Conservation (phyloP, 23 tunicate genomes). For the Trididemnum miniatum region DNA sequence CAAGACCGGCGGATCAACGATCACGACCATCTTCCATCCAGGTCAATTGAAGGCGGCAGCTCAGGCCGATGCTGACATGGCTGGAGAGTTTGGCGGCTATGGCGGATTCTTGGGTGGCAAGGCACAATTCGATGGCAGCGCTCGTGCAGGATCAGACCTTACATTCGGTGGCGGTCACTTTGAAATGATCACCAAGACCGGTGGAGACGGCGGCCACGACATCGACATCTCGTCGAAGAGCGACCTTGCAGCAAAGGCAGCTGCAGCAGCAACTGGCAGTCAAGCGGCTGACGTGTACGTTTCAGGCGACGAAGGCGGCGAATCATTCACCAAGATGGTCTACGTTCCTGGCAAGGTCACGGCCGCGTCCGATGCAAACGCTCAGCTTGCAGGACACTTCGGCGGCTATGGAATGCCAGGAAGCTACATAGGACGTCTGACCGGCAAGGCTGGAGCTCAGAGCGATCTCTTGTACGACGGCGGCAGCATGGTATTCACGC, state of each 20-base stretch:
- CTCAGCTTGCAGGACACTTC: constrained; percentile 2
- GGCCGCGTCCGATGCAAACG: constrained; percentile 9
- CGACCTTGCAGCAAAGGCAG: constrained; percentile 11
- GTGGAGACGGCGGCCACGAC: not conserved
- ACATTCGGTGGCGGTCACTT: not conserved
- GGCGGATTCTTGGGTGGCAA: constrained; percentile 19
- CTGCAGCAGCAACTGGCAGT: constrained; percentile 19
- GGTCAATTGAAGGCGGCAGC: constrained; percentile 4
- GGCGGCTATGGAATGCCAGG: constrained; percentile 5
- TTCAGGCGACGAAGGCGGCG: not conserved
- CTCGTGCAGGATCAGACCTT: not conserved
- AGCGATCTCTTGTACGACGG: constrained; percentile 5
- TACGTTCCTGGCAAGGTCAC: constrained; percentile 6
- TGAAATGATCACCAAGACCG: constrained; percentile 20
- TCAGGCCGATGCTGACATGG: not conserved
- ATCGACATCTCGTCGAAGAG: constrained; percentile 5
- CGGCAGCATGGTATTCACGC: not conserved
- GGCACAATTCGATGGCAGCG: not conserved
- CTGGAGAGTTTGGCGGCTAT: not conserved
- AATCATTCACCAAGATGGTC: not conserved
- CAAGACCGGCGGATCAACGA: constrained; percentile 7
- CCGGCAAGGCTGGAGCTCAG: constrained; percentile 8
- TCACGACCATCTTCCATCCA: constrained; percentile 2
- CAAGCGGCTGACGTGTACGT: constrained; percentile 4
- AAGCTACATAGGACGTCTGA: not conserved